Evolutionary conservation across 2,797 vertebrate genomes (phyloP), one percentile per base, ranked within the genome.

Genomic region (Leptatherina wallacei): DNA sequence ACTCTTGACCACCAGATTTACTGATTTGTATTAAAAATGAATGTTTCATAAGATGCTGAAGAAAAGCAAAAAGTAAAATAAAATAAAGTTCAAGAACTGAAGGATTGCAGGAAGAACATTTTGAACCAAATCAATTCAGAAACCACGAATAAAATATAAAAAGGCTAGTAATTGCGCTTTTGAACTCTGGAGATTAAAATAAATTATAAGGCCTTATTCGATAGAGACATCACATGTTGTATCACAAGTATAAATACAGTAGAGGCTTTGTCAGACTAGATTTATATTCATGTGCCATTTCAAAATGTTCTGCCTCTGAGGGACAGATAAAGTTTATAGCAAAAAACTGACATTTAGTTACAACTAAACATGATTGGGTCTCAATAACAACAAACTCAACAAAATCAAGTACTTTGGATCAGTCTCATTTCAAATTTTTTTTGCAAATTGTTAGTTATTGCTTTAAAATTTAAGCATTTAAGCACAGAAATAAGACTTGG

Each of bases 301-400:
- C 60, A 36, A 84, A 83, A 73, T 33, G 24, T 33, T 57, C 0
- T 18, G 2, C 9, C n/a, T 42, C 20, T 35, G 3, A 24, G 57
- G n/a, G 11, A 36, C 1, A 10, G 11, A 42, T 69, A 64, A 89
- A 78, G 55, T 57, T 71, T 44, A 61, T 38, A 36, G 54, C 67
- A 85, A 80, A 74, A 75, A 27, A 4, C 0, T 85, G 80, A 83
- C 85, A 83, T 90, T 90, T 88, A 47, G 64, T 78, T 61, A 54
- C 24, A 58, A 22, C 18, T 14, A 33, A 71, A 61, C 1, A 11
- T 2, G 14, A 75, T 61, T 65, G 40, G 60, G 32, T 77, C n/a
- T 68, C 64, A 33, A 24, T 71, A 22, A 70, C 64, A 60, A n/a
- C 0, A 10, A 6, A 52, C 20, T 22, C 10, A 27, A 40, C 1